Evolutionary conservation across 1,140 invertebrate genomes (phyloP).

Genomic region (Formica selysi): DNA sequence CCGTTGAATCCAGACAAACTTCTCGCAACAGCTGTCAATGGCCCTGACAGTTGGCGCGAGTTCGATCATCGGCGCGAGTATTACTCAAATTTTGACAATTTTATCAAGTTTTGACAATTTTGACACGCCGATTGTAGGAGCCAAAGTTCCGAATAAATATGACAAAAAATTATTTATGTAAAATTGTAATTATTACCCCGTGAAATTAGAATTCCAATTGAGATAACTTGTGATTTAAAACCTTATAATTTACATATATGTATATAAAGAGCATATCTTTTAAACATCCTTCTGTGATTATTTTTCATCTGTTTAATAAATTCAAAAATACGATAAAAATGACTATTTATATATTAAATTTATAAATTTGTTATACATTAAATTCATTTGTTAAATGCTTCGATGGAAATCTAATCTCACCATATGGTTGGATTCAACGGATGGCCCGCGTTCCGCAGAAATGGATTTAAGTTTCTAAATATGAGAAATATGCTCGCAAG

Average conservation of each 20-base stretch:
- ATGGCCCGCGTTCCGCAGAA: conserved; percentile 49
- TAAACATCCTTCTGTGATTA: neutral
- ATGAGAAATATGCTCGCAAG: conserved; percentile 34
- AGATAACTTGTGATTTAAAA: neutral
- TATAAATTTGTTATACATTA: conserved; percentile 3
- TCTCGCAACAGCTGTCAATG: conserved; percentile 6
- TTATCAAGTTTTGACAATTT: conserved; percentile 23
- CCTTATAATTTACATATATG: neutral
- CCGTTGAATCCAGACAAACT: neutral
- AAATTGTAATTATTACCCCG: neutral
- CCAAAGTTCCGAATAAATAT: neutral
- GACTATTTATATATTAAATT: conserved; percentile 8
- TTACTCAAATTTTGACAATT: conserved; percentile 34
- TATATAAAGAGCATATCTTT: too few species aligned
- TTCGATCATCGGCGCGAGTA: neutral
- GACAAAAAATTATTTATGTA: neutral
- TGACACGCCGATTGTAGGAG: neutral
- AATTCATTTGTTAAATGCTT: neutral
- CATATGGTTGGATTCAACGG: conserved; percentile 19
- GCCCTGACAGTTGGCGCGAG: neutral
- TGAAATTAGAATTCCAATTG: neutral
- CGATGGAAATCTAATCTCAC: conserved; percentile 1
- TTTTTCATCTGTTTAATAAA: neutral
- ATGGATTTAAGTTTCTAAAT: conserved; percentile 43
- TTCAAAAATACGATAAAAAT: neutral